Percentiles rank a stretch among this genome's conserved stretches.
Evolutionary conservation across 2,888 invertebrate species (phyloP).

Genomic region (Scelioninae gen. 1): DNA sequence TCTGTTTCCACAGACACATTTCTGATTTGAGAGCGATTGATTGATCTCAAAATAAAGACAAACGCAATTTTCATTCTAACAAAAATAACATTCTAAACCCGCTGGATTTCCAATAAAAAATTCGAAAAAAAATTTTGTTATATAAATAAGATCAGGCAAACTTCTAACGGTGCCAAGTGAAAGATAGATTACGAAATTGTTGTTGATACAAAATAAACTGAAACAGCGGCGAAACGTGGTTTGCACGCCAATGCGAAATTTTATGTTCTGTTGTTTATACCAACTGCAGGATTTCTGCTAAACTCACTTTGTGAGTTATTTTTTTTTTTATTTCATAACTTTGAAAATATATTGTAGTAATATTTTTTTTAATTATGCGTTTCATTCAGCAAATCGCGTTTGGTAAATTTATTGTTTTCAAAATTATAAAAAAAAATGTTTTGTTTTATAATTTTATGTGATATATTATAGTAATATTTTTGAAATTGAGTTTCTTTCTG

Average conservation of each 20-base stretch:
- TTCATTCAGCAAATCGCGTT: too few species aligned
- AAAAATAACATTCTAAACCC: background rate
- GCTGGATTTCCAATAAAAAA: background rate
- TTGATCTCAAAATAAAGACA: slow-evolving; percentile 4
- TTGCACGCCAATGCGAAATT: slow-evolving; percentile 1
- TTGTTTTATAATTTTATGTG: too few species aligned
- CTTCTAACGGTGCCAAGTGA: background rate
- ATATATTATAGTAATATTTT: too few species aligned
- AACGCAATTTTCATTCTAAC: background rate
- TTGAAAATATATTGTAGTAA: background rate
- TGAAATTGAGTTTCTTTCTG: too few species aligned
- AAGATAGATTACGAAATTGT: background rate
- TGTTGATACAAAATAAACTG: slow-evolving; percentile 13
- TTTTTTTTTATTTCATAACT: slow-evolving; percentile 5
- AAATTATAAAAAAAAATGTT: too few species aligned
- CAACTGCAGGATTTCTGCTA: background rate
- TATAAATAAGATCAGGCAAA: background rate
- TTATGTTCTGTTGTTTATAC: background rate
- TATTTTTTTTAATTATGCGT: too few species aligned
- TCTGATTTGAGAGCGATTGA: slow-evolving; percentile 26
- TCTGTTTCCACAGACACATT: slow-evolving; percentile 42
- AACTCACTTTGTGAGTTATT: slow-evolving; percentile 10
- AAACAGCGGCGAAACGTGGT: slow-evolving; percentile 13
- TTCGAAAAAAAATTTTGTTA: slow-evolving; percentile 4
- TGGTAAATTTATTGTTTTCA: too few species aligned